Evolutionary conservation across 2,888 invertebrate genomes (phyloP).

Genomic region (Chironomus riparius): DNA sequence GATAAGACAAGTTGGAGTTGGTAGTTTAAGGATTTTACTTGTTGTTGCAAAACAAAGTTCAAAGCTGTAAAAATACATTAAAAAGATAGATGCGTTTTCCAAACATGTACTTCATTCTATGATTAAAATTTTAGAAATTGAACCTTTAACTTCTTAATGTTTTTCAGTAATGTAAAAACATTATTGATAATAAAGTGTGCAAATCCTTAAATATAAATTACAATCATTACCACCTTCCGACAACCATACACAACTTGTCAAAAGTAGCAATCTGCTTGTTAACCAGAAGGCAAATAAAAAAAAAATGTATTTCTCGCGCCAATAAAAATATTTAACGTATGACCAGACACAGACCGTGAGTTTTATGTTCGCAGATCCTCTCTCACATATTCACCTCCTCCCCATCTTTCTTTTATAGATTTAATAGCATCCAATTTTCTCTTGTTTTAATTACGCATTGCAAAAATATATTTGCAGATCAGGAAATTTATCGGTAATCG

Average conservation of each 20-base stretch:
- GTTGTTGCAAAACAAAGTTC: too few species aligned
- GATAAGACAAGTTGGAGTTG: slow-evolving; percentile 1
- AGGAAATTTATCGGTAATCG: too few species aligned
- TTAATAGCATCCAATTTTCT: not conserved
- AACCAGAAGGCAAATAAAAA: slow-evolving; percentile 15
- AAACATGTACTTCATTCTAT: too few species aligned
- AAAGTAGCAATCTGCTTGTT: not conserved
- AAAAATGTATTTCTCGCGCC: slow-evolving; percentile 11
- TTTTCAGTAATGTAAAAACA: too few species aligned
- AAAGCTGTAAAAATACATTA: too few species aligned
- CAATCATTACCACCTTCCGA: too few species aligned
- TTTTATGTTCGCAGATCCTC: not conserved
- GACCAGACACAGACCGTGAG: slow-evolving; percentile 24
- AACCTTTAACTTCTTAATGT: too few species aligned
- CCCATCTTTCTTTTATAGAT: not conserved
- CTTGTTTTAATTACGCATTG: not conserved
- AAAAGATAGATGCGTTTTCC: too few species aligned
- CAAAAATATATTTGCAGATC: not conserved
- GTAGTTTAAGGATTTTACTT: not conserved
- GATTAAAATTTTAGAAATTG: too few species aligned
- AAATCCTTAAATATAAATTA: too few species aligned
- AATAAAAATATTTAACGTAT: slow-evolving; percentile 25
- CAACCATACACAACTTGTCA: too few species aligned
- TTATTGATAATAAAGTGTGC: too few species aligned
- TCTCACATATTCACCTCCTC: not conserved